Percentiles rank a stretch among this genome's conserved stretches.
phyloP scores from a whole-genome alignment of 2,888 invertebrate genomes.

The Diarsia dahlii region DNA sequence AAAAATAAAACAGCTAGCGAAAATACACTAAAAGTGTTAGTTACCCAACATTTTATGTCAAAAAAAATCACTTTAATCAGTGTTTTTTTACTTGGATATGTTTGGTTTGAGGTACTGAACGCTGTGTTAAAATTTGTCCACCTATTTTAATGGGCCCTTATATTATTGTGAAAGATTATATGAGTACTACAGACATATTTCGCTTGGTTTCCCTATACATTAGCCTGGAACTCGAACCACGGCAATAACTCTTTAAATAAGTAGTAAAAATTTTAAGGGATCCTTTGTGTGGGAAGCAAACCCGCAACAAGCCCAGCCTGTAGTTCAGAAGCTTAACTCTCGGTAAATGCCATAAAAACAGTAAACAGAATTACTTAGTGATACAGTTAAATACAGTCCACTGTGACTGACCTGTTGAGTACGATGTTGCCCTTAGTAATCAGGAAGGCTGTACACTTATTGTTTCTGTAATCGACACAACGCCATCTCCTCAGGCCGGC shows the following conservation, averaged over 20 bases:
- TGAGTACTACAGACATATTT: neutral
- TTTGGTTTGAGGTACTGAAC: no score
- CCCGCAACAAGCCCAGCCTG: neutral
- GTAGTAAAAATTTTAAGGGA: no score
- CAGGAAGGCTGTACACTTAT: conserved; percentile 84
- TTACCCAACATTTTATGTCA: no score
- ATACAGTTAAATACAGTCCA: neutral
- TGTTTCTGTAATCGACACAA: conserved; percentile 87
- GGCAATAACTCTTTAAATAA: neutral
- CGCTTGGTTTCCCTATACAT: neutral
- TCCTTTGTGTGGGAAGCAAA: neutral
- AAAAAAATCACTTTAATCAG: no score
- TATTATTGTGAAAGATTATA: neutral
- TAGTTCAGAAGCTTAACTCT: neutral
- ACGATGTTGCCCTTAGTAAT: conserved; percentile 87
- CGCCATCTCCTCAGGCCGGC: conserved; percentile 84
- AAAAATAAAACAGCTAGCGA: no score
- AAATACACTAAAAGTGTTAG: no score
- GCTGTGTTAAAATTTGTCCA: no score
- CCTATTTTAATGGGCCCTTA: no score
- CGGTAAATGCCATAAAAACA: neutral
- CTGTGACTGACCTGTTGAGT: conserved; percentile 78
- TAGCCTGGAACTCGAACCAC: no score
- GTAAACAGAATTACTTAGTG: no score
- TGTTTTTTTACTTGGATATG: no score